A percentile compares a stretch with the other conserved stretches of the same genome.
phyloP scores from a whole-genome alignment of 1,140 invertebrate species.

The Diachasma alloeum region DNA sequence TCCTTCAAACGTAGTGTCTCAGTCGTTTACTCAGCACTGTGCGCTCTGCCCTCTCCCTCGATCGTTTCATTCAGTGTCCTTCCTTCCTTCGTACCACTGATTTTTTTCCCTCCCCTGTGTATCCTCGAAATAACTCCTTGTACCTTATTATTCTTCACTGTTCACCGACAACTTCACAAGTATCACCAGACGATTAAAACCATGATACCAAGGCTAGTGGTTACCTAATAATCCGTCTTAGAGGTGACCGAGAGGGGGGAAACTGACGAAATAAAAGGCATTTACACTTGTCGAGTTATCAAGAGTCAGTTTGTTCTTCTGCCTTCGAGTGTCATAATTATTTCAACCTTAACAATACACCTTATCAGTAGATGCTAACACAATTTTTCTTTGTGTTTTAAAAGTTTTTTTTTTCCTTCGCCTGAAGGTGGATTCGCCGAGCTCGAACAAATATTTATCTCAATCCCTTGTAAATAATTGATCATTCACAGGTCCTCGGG shows the following conservation, averaged over 20 bases:
- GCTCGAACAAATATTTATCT: neutral
- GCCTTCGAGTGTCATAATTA: neutral
- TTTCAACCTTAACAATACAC: neutral
- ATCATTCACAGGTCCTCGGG: neutral
- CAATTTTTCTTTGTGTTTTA: neutral
- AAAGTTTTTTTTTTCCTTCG: neutral
- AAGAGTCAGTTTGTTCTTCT: neutral
- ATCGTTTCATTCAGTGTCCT: neutral
- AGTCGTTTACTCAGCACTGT: neutral
- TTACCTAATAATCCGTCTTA: slow-evolving; percentile 47
- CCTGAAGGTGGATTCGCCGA: neutral
- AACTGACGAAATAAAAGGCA: neutral
- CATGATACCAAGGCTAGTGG: slow-evolving; percentile 52
- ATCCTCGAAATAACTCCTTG: slow-evolving; percentile 16
- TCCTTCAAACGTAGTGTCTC: neutral
- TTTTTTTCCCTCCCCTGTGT: neutral
- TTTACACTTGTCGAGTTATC: neutral
- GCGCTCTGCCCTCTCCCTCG: neutral
- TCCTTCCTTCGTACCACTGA: neutral
- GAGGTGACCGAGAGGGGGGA: neutral
- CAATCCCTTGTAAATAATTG: neutral
- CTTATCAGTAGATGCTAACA: neutral
- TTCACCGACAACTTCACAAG: slow-evolving; percentile 25
- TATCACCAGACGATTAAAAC: slow-evolving; percentile 43
- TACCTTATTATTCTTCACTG: slow-evolving; percentile 42